Evolutionary conservation across 1,140 invertebrate genomes (phyloP).

Genomic region (Drosophila setifemur): DNA sequence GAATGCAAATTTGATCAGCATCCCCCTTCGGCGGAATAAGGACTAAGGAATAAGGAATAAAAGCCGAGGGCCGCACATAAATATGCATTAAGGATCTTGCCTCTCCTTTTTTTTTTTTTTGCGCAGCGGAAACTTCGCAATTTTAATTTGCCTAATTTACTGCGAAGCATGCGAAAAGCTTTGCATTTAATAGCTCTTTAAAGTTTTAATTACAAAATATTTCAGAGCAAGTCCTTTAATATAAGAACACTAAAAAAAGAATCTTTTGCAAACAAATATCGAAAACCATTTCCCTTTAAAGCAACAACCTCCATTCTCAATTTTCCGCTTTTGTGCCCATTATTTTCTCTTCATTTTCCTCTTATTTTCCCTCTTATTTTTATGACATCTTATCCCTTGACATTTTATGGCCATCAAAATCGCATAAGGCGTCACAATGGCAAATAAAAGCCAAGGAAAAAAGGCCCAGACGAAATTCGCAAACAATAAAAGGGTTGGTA

Average conservation of each 20-base stretch:
- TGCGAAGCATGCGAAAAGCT: constrained; percentile 35
- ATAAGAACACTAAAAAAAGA: no score
- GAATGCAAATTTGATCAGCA: constrained; percentile 13
- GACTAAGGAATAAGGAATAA: neutral
- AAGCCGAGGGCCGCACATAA: constrained; percentile 22
- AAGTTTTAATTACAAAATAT: no score
- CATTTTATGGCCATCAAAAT: constrained; percentile 67
- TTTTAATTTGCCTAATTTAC: constrained; percentile 50
- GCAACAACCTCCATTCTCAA: neutral
- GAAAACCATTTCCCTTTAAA: neutral
- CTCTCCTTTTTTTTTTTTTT: neutral
- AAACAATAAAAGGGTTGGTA: constrained; percentile 1
- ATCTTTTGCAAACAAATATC: neutral
- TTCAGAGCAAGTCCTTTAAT: no score
- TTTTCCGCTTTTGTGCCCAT: neutral
- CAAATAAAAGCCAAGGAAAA: constrained; percentile 14
- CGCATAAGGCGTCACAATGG: constrained; percentile 47
- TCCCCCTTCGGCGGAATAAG: neutral
- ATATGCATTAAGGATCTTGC: constrained; percentile 19
- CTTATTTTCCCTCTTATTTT: constrained; percentile 35
- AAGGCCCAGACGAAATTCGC: neutral
- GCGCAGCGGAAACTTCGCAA: constrained; percentile 16
- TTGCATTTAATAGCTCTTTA: no score
- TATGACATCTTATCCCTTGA: constrained; percentile 53
- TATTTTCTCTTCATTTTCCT: neutral